Evolutionary conservation across 2,113 vertebrate species (phyloP).

Genomic region (Ptychochromis oligacanthus): DNA sequence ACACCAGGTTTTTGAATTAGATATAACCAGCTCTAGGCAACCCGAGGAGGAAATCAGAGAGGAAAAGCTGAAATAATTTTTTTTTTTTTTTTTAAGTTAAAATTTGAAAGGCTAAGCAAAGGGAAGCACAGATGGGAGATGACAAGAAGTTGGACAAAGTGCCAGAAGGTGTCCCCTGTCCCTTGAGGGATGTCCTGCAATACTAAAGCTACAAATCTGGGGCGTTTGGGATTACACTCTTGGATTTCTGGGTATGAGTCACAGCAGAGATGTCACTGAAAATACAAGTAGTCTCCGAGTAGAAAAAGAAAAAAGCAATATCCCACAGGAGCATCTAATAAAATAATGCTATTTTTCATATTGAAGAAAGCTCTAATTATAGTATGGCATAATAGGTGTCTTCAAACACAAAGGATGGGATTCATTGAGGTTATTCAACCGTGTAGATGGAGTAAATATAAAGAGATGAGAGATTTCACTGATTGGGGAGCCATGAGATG

Average conservation of each 20-base stretch:
- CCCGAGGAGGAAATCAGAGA: conserved; percentile 6
- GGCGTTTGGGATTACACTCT: conserved; percentile 12
- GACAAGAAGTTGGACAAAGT: conserved; percentile 43
- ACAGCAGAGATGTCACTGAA: conserved; percentile 11
- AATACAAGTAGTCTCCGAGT: conserved; percentile 11
- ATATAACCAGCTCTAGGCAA: conserved; percentile 21
- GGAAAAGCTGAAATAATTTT: conserved; percentile 13
- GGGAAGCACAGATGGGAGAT: conserved; percentile 31
- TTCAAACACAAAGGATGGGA: neutral
- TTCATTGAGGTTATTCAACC: neutral
- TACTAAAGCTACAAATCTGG: conserved; percentile 8
- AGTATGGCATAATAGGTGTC: neutral
- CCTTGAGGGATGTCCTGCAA: conserved; percentile 32
- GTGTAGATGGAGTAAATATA: conserved; percentile 4
- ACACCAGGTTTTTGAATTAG: conserved; percentile 26
- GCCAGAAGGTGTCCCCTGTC: conserved; percentile 31
- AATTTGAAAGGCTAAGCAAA: conserved; percentile 32
- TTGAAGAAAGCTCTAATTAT: conserved; percentile 1
- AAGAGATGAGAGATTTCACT: conserved; percentile 15
- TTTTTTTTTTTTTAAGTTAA: neutral
- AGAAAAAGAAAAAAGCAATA: conserved; percentile 6
- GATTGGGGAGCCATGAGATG: conserved; percentile 8
- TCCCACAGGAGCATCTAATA: neutral
- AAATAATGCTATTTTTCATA: neutral
- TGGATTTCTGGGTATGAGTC: conserved; percentile 27